phyloP scores from a whole-genome alignment of 2,888 invertebrate species.

The Ephialtes manifestator region DNA sequence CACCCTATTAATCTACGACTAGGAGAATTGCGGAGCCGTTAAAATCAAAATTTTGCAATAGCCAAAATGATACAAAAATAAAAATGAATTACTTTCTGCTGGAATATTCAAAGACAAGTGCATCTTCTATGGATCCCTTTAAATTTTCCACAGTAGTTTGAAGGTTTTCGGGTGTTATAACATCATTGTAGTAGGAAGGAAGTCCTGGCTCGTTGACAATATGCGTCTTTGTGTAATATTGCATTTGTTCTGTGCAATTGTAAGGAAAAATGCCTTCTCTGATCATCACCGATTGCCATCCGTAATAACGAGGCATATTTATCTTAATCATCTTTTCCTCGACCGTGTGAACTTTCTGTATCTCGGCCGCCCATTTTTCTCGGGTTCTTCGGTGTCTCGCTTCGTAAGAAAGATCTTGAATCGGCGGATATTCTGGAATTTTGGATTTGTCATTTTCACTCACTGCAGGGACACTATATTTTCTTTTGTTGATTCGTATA shows the following conservation, averaged over 20 bases:
- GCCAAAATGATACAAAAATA: not conserved
- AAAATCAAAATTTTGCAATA: too few relatives aligned
- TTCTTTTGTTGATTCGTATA: conserved; percentile 40
- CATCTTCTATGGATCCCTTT: conserved; percentile 89
- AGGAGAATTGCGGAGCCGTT: too few relatives aligned
- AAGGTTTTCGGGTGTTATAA: conserved; percentile 85
- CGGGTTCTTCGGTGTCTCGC: conserved; percentile 87
- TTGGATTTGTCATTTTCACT: conserved; percentile 83
- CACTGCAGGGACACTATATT: conserved; percentile 67
- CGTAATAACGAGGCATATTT: conserved; percentile 94
- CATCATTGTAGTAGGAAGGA: conserved; percentile 87
- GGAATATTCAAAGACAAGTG: conserved; percentile 88
- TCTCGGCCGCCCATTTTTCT: conserved; percentile 87
- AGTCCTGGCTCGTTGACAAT: conserved; percentile 88
- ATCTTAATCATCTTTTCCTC: conserved; percentile 95
- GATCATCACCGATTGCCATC: conserved; percentile 90
- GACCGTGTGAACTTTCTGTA: conserved; percentile 90
- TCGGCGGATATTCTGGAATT: conserved; percentile 88
- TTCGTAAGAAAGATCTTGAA: conserved; percentile 88
- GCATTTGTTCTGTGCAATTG: conserved; percentile 90
- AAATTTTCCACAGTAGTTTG: conserved; percentile 87
- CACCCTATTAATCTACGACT: too few relatives aligned
- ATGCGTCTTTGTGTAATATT: conserved; percentile 93
- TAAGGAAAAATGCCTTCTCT: conserved; percentile 89
- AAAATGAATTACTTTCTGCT: conserved; percentile 87